Conservation (phyloP, 2,113 vertebrate species). For the Limanda limanda region DNA sequence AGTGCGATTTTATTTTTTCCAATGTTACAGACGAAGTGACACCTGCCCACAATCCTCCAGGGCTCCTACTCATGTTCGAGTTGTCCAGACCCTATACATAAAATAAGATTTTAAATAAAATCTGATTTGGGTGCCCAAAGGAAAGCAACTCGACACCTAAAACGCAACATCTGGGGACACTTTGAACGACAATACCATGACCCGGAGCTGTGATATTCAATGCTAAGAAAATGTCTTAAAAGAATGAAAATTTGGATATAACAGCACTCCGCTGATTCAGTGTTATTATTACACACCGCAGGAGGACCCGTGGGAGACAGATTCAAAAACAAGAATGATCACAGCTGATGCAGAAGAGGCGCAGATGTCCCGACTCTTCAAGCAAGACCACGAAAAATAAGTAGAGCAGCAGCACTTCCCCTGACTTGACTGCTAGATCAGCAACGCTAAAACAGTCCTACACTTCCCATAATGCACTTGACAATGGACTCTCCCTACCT, state of each 20-base stretch:
- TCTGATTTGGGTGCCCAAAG: background rate
- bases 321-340: slow-evolving; percentile 13
- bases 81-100: background rate
- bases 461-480: background rate
- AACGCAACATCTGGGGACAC: slow-evolving; percentile 26
- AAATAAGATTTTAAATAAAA: background rate
- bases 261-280: slow-evolving; percentile 22
- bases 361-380: slow-evolving; percentile 17
- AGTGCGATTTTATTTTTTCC: background rate
- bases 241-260: slow-evolving; percentile 16
- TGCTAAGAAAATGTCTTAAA: slow-evolving; percentile 34
- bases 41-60: background rate
- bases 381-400: slow-evolving; percentile 11
- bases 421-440: background rate
- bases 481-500: background rate
- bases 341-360: slow-evolving; percentile 9
- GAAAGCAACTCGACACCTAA: background rate
- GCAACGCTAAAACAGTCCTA: background rate
- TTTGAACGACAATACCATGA: slow-evolving; percentile 18
- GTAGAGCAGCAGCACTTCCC: background rate
- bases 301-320: background rate
- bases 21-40: background rate
- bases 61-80: too few relatives aligned
- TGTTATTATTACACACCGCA: slow-evolving; percentile 13
- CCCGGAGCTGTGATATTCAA: slow-evolving; percentile 20